Evolutionary conservation across 2,113 vertebrate species (phyloP).

Genomic region (Burhinus bistriatus): DNA sequence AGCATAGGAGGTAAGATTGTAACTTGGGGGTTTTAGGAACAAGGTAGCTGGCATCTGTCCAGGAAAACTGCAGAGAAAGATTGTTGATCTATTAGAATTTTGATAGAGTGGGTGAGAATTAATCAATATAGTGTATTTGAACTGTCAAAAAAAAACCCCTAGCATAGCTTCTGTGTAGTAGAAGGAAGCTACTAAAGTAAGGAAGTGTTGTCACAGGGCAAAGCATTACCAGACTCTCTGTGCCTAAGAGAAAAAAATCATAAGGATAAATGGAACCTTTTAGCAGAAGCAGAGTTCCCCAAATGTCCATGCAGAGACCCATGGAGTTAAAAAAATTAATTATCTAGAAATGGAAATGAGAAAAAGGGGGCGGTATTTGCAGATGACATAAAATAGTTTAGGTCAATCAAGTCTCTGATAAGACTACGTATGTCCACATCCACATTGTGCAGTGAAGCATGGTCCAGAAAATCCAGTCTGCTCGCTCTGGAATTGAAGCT

Average conservation of each 20-base stretch:
- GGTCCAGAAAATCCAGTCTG: background rate
- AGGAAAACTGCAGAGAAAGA: background rate
- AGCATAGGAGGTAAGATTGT: background rate
- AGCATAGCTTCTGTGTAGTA: background rate
- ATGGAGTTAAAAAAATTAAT: background rate
- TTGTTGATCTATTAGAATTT: background rate
- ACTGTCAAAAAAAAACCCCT: background rate
- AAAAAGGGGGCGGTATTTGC: background rate
- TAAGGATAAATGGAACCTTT: background rate
- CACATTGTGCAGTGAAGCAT: rapidly evolving
- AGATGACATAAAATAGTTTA: background rate
- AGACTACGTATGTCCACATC: background rate
- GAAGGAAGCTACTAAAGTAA: background rate
- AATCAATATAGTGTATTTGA: background rate
- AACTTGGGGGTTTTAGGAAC: background rate
- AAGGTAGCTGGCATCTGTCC: background rate
- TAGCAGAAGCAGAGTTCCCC: background rate
- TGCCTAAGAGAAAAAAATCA: background rate
- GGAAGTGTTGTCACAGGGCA: background rate
- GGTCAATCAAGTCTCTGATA: background rate
- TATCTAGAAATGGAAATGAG: background rate
- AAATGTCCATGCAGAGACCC: rapidly evolving
- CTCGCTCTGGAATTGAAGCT: background rate
- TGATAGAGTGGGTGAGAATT: background rate
- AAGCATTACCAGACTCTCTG: background rate